Conservation (phyloP, 1,140 invertebrate species). For the Drosophila kanapiae region DNA sequence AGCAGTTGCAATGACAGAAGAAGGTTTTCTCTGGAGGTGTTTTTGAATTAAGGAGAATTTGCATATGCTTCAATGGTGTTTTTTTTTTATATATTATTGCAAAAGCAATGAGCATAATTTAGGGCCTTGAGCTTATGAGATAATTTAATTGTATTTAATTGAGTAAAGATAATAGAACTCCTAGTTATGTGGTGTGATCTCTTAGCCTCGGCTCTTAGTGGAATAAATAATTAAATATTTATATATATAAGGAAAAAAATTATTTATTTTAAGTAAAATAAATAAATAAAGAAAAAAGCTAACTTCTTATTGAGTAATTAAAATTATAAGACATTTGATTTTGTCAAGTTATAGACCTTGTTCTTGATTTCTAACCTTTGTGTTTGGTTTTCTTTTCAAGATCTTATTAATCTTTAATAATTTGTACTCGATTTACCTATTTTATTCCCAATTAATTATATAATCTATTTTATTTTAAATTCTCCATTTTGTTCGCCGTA, state of each 20-base stretch:
- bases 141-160: neutral
- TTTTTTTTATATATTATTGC: neutral
- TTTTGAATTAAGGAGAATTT: neutral
- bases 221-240: neutral
- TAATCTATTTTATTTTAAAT: neutral
- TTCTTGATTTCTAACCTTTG: no score
- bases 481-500: neutral
- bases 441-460: neutral
- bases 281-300: neutral
- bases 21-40: neutral
- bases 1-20: slow-evolving; percentile 11
- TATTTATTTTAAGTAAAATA: neutral
- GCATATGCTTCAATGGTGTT: neutral
- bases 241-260: neutral
- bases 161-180: no score
- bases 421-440: neutral
- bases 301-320: neutral
- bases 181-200: no score
- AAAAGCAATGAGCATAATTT: neutral
- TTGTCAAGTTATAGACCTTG: no score
- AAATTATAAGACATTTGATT: neutral
- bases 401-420: neutral
- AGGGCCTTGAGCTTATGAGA: neutral
- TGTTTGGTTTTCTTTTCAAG: no score
- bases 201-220: neutral